Base-by-base conservation (phyloP, 2,888 invertebrate species). In the Pherbina coryleti region DNA sequence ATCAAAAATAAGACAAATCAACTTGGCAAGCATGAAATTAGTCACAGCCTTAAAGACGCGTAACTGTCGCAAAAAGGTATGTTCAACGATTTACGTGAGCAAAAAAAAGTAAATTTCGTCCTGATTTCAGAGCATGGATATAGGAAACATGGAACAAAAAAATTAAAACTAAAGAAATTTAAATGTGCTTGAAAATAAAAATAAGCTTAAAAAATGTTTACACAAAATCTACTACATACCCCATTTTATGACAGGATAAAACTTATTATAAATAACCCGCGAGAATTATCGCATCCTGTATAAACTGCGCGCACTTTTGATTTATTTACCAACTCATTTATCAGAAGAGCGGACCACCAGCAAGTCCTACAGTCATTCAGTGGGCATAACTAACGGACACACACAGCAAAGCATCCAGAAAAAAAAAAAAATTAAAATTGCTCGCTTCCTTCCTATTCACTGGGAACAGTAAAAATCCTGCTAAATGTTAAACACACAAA, bases 321-420 rank as follows among this genome's bases (percentile, higher is more conserved):
- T 84, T 84, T 84, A 84, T 83, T 84, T 83, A 84, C 83, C 83
- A 81, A 82, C 81, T 83, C 82, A 83, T 83, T 84, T 84, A 83
- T 82, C 84, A 82, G 81, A 62, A 62, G 49, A 44, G 17, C 9
- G 19, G 62, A n/a, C 34, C 8, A 51, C 49, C 17, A 51, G 25
- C 19, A 49, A 5, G 37, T 34, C 44, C n/a, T 11, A 1, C 11
- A 11, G 11, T 44, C 14, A 44, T 44, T 44, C 14, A 44, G 44
- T 11, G 44, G 44, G 7, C 44, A 44, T 14, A n/a, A 34, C 37
- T 60, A 28, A 22, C 11, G 8, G 44, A 19, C n/a, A 14, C 14
- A 7, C 5, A 19, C 19, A 67, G 19, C 0, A 19, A 37, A 2
- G 70, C 1, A 28, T 25, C 8, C 9, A 19, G n/a, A 70, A 19